phyloP scores from a whole-genome alignment of 2,113 vertebrate genomes.

The Pimephales promelas region DNA sequence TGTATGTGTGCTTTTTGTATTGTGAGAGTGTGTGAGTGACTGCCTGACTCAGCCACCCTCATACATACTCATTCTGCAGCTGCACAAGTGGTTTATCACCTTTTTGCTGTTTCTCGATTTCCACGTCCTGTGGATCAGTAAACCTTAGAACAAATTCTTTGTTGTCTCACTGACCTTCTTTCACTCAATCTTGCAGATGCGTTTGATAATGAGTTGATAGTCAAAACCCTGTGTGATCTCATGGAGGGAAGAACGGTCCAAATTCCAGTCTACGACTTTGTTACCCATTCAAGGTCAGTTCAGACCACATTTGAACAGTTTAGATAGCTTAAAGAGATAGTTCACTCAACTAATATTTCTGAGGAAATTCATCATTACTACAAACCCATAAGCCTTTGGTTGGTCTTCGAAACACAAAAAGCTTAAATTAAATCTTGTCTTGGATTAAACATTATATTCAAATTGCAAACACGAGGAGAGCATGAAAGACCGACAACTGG shows the following conservation, averaged over 20 bases:
- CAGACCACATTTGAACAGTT: neutral
- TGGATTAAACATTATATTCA: too few relatives aligned
- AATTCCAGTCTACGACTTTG: constrained; percentile 94
- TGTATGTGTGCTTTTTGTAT: neutral
- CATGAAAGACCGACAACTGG: too few relatives aligned
- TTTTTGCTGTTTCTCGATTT: neutral
- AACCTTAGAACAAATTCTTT: neutral
- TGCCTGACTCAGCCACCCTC: neutral
- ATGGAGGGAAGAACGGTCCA: constrained; percentile 88
- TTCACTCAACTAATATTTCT: neutral
- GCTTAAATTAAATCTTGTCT: neutral
- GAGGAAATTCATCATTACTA: too few relatives aligned
- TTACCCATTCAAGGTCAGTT: constrained; percentile 88
- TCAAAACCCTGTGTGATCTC: constrained; percentile 87
- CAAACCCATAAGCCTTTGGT: neutral
- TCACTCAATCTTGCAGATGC: constrained; percentile 77
- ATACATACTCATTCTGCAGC: neutral
- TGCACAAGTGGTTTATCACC: neutral
- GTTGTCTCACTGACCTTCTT: constrained; percentile 14
- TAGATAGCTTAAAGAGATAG: neutral
- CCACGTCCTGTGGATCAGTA: neutral
- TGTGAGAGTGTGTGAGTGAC: neutral
- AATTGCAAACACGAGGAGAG: too few relatives aligned
- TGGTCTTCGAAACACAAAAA: neutral
- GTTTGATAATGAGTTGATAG: constrained; percentile 92